phyloP scores from a whole-genome alignment of 2,113 vertebrate genomes.

The Copsychus sechellarum region DNA sequence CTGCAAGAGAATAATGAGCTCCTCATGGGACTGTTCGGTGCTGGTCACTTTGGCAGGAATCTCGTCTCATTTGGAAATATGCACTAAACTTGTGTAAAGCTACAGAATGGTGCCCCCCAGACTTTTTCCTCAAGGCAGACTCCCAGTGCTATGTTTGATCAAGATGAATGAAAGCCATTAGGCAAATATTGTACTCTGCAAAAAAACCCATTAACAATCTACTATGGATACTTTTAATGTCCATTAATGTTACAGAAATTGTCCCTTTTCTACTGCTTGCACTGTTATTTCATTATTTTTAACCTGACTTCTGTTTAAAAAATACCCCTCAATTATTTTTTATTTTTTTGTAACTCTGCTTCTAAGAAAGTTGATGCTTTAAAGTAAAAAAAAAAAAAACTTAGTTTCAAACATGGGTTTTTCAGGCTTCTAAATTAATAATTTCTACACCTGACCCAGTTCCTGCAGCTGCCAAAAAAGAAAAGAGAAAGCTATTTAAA shows the following conservation, averaged over 20 bases:
- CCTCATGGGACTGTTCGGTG: not conserved
- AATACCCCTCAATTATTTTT: not conserved
- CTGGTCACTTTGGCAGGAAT: not conserved
- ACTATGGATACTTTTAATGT: not conserved
- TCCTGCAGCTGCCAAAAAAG: conserved; percentile 72
- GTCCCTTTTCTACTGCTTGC: not conserved
- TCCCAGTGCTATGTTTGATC: not conserved
- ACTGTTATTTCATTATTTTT: conserved; percentile 17
- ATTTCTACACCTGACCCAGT: conserved; percentile 79
- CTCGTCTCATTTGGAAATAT: not conserved
- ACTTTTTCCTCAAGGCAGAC: not conserved
- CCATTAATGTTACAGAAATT: not conserved
- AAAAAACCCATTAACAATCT: not conserved
- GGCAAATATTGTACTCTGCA: not conserved
- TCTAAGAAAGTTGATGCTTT: conserved; percentile 69
- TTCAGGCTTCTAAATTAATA: conserved; percentile 77
- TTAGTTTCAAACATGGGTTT: conserved; percentile 69
- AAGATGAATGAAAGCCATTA: not conserved
- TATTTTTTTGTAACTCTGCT: conserved; percentile 11
- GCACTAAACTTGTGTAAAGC: not conserved
- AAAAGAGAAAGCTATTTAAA: conserved; percentile 75
- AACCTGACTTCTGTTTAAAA: not conserved
- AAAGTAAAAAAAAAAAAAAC: conserved; percentile 11
- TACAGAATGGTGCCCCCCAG: not conserved
- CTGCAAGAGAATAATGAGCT: not conserved